A percentile compares a stretch with the other conserved stretches of the same genome.
phyloP scores from a whole-genome alignment of 2,113 vertebrate genomes.

The Clinocottus analis region DNA sequence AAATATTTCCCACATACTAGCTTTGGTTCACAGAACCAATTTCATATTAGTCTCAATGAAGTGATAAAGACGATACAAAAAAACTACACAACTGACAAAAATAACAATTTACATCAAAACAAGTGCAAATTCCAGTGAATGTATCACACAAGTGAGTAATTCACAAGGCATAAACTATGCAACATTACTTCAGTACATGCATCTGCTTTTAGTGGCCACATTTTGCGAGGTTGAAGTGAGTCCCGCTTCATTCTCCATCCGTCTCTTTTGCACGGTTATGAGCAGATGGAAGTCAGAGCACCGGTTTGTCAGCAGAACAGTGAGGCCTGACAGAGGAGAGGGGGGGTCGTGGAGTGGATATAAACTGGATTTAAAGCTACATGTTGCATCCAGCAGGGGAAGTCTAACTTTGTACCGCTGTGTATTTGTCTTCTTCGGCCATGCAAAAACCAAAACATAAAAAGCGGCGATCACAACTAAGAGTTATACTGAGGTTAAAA shows the following conservation, averaged over 20 bases:
- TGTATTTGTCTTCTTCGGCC: constrained; percentile 42
- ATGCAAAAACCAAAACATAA: constrained; percentile 65
- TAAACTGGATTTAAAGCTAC: constrained; percentile 54
- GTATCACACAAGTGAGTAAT: constrained; percentile 62
- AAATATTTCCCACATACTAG: constrained; percentile 68
- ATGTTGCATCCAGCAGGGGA: constrained; percentile 49
- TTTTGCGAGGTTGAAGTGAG: constrained; percentile 3
- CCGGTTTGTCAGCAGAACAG: constrained; percentile 38
- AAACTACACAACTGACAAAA: constrained; percentile 53
- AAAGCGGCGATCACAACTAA: constrained; percentile 33
- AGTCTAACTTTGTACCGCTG: not conserved
- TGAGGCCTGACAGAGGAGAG: constrained; percentile 22
- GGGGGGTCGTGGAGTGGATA: not conserved
- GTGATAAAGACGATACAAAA: constrained; percentile 72
- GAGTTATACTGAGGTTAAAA: constrained; percentile 41
- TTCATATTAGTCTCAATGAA: constrained; percentile 66
- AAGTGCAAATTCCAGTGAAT: constrained; percentile 66
- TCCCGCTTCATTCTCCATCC: not conserved
- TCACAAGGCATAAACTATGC: constrained; percentile 43
- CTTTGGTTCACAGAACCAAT: constrained; percentile 86
- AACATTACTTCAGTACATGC: constrained; percentile 60
- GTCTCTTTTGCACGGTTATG: constrained; percentile 33
- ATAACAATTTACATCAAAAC: constrained; percentile 62
- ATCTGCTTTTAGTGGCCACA: constrained; percentile 28
- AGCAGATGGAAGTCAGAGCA: constrained; percentile 47